Evolutionary conservation across 2,113 vertebrate genomes (phyloP), one percentile per base, ranked within the genome.

Genomic region (Fulica atra): DNA sequence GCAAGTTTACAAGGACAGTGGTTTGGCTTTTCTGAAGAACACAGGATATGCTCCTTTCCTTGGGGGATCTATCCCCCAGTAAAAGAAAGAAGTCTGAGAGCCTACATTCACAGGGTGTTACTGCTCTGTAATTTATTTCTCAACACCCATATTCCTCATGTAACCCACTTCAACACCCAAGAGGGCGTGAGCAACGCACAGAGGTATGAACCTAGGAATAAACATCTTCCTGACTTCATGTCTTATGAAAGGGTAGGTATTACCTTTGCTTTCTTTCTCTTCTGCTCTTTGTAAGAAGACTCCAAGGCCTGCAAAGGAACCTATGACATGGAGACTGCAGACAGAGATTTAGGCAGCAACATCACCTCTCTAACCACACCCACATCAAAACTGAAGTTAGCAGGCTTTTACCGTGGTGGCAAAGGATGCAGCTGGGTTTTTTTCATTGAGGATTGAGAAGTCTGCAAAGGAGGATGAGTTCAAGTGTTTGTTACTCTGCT

Each of bases 1-100:
- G 25, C 25, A 42, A 63, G 28, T 24, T 71, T 10, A 64, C 36
- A 31, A 60, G 71, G 7, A 0, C 2, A 9, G 0, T 10, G 2
- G 7, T 51, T 28, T 48, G 26, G 19, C 23, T 69, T 15, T 56
- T 53, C 44, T 53, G 74, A 60, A 74, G 46, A 70, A 63, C 1
- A 4, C 26, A 85, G 10, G 9, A 11, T 36, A n/a, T 16, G 13
- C 12, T 91, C 9, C 51, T 50, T 71, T 50, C 31, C 35, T 86
- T n/a, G 14, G 1, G 8, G 53, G 7, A 54, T 50, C 24, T 33
- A 11, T 18, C 4, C 8, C 28, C 48, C 50, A 66, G 35, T 12
- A 18, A 38, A 36, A 46, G 36, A 31, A 60, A 44, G 44, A 48
- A 35, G 21, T 18, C 66, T 38, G 10, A n/a, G 50, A 72, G 10